Evolutionary conservation across 2,888 invertebrate genomes (phyloP), one percentile per base, ranked within the genome.

Genomic region (Scaptomyza reducta): DNA sequence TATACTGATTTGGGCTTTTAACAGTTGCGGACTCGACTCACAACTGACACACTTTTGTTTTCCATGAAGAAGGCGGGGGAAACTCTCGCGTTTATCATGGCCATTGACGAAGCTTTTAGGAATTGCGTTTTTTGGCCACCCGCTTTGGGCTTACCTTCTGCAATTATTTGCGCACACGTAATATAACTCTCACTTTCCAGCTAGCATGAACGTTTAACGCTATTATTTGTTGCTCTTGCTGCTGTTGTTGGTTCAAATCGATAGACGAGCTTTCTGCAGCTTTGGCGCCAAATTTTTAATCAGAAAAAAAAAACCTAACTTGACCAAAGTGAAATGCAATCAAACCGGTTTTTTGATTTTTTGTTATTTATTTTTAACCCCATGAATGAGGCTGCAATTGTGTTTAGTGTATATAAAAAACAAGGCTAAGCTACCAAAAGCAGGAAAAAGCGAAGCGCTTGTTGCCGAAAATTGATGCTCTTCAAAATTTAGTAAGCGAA

Each of bases 111-210:
- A 46, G 54, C 58, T 62, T 58, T 59, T 41, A 27, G 41, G 57
- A 47, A 38, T 25, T 25, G 47, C 27, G 7, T 27, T 33, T 33
- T 40, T 47, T 41, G 55, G 25, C 47, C 58, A 27, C 27, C 33
- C 29, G 29, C 31, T 57, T 50, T 38, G n/a, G 54, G 22, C 18
- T 55, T 45, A 51, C 41, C 59, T 53, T 40, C 40, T 60, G 75
- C 77, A 75, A 77, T 82, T 85, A 77, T 73, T 77, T 64, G 64
- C 70, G 51, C 54, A 83, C 70, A 86, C 86, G 83, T 83, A 83
- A 83, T 50, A 50, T 78, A 80, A 79, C 82, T 83, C 82, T 83
- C 86, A 80, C 83, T 83, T 83, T 83, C 80, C 47, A 61, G 62
- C 62, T 56, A 71, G 56, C 46, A 59, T 35, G 31, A 49, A 27